Conservation (phyloP, 2,888 invertebrate species). For the Agrilus biguttatus region DNA sequence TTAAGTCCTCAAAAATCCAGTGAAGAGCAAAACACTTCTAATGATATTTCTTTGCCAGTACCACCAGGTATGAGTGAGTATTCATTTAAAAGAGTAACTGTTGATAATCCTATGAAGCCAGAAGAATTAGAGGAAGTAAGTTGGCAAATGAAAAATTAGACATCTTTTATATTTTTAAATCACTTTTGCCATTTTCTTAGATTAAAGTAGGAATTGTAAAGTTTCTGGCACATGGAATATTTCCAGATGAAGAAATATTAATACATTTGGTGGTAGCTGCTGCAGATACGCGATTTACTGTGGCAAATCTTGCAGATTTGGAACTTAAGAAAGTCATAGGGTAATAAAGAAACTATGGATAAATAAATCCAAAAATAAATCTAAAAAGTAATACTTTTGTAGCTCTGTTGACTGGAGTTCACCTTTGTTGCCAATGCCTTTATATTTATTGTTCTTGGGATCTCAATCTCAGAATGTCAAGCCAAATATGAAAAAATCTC, state of each 20-base stretch:
- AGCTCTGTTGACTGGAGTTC: slow-evolving; percentile 69
- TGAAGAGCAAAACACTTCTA: slow-evolving; percentile 11
- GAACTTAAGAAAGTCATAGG: slow-evolving; percentile 66
- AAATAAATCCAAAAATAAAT: neutral
- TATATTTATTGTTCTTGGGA: slow-evolving; percentile 70
- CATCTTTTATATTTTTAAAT: neutral
- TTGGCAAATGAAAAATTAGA: neutral
- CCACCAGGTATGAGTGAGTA: slow-evolving; percentile 67
- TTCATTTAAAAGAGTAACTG: slow-evolving; percentile 61
- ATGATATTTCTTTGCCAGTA: slow-evolving; percentile 32
- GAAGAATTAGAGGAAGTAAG: slow-evolving; percentile 68
- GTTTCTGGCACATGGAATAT: slow-evolving; percentile 66
- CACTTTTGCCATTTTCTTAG: slow-evolving; percentile 22
- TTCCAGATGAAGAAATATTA: slow-evolving; percentile 58
- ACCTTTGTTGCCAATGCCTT: slow-evolving; percentile 49
- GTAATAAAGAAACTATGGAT: slow-evolving; percentile 26
- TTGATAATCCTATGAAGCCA: slow-evolving; percentile 54
- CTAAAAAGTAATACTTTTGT: slow-evolving; percentile 15
- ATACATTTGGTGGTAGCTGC: slow-evolving; percentile 71
- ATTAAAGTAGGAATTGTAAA: slow-evolving; percentile 67
- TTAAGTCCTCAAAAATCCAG: slow-evolving; percentile 18
- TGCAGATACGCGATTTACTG: slow-evolving; percentile 77
- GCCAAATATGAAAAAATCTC: slow-evolving; percentile 56
- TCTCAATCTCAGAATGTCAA: slow-evolving; percentile 41
- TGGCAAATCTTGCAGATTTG: slow-evolving; percentile 75